Evolutionary conservation across 30 jellyfish, hydroid and myxozoan species (phyloP).

Genomic region (Catostylus mosaicus): DNA sequence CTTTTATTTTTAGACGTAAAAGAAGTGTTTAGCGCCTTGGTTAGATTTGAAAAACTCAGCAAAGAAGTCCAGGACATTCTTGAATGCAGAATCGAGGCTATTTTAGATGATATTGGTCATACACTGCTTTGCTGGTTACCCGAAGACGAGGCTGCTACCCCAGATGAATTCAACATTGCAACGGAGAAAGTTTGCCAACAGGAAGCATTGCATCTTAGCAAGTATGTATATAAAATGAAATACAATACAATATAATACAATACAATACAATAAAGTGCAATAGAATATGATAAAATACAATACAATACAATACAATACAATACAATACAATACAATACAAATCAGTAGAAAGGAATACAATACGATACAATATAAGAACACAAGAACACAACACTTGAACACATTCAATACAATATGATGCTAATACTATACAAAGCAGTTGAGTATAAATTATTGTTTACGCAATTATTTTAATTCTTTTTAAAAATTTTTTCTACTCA

Average conservation of each 20-base stretch:
- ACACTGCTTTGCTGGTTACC: constrained; percentile 78
- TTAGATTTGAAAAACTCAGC: constrained; percentile 53
- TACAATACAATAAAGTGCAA: neutral
- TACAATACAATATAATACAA: neutral
- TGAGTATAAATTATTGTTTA: neutral
- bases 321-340: neutral
- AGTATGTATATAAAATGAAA: constrained; percentile 41
- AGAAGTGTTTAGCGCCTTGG: constrained; percentile 61
- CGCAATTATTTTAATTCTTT: neutral
- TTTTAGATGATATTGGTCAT: constrained; percentile 70
- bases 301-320: neutral
- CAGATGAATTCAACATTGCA: constrained; percentile 63
- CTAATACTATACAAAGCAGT: no score
- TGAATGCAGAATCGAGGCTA: constrained; percentile 79
- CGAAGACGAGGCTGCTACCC: constrained; percentile 69
- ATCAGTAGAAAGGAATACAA: neutral
- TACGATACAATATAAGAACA: neutral
- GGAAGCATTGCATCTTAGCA: constrained; percentile 56
- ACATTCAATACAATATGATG: no score
- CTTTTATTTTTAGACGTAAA: constrained; percentile 43
- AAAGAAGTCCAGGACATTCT: constrained; percentile 75
- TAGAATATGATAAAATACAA: neutral
- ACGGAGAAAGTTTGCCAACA: constrained; percentile 65
- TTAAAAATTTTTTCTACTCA: no score
- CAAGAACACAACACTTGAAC: no score